Evolutionary conservation across 92 coral and sea anemone species (phyloP).

Genomic region (Parazoanthus darwini): DNA sequence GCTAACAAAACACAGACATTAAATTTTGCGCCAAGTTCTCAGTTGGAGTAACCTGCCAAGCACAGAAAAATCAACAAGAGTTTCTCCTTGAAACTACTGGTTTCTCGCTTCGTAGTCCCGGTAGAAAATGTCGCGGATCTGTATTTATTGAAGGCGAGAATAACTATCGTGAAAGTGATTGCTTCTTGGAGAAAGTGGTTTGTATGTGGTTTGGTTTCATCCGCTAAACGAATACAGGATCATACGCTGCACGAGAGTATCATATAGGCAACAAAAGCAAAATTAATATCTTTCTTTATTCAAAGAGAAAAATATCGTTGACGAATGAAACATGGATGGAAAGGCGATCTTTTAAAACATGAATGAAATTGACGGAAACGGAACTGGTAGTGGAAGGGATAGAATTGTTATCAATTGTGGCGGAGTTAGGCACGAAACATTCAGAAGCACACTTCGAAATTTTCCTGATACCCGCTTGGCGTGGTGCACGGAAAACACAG

Average conservation of each 20-base stretch:
- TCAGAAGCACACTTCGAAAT: constrained; percentile 84
- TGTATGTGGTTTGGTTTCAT: background rate
- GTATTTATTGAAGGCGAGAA: background rate
- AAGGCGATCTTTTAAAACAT: constrained; percentile 5
- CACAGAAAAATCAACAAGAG: background rate
- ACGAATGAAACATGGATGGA: constrained; percentile 15
- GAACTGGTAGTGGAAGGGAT: constrained; percentile 58
- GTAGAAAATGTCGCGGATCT: background rate
- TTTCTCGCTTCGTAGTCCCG: background rate
- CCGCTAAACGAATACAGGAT: constrained; percentile 10
- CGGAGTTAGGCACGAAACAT: constrained; percentile 95
- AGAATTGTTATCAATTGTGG: constrained; percentile 90
- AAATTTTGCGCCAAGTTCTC: constrained; percentile 3
- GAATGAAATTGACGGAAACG: constrained; percentile 40
- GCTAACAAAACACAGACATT: constrained; percentile 32
- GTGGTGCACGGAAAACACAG: constrained; percentile 77
- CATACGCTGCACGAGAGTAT: background rate
- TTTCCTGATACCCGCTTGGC: constrained; percentile 94
- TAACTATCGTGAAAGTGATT: background rate
- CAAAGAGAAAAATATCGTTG: constrained; percentile 28
- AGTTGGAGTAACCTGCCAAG: constrained; percentile 1
- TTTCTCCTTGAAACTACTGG: background rate
- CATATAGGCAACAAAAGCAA: constrained; percentile 22
- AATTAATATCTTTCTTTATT: constrained; percentile 18
- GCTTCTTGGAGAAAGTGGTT: background rate